Evolutionary conservation across 1,140 invertebrate genomes (phyloP).

Genomic region (Diorhabda elongata): DNA sequence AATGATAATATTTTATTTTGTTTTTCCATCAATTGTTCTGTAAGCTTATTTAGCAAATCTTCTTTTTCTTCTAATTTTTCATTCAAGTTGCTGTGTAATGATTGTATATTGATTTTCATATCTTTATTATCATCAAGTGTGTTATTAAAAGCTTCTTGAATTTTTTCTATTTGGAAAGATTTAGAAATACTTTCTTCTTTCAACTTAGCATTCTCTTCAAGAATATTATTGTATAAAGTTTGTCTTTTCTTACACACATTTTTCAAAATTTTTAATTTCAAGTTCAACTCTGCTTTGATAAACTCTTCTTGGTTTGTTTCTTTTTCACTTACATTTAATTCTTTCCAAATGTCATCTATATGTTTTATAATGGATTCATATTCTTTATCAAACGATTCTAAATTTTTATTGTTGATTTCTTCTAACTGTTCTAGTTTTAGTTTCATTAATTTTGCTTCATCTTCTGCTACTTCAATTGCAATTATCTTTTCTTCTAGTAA

Average conservation of each 20-base stretch:
- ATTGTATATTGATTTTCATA: neutral
- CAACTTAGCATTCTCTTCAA: neutral
- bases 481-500: slow-evolving; percentile 29
- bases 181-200: neutral
- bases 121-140: neutral
- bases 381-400: slow-evolving; percentile 25
- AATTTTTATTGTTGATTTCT: slow-evolving; percentile 28
- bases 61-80: slow-evolving; percentile 31
- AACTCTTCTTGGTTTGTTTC: neutral
- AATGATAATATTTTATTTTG: slow-evolving; percentile 18
- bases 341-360: slow-evolving; percentile 28
- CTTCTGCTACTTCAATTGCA: slow-evolving; percentile 43
- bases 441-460: slow-evolving; percentile 31
- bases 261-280: neutral
- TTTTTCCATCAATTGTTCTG: slow-evolving; percentile 17
- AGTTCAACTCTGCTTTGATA: neutral
- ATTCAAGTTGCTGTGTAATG: neutral
- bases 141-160: neutral
- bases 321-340: slow-evolving; percentile 6
- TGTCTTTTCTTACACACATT: neutral
- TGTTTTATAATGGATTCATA: slow-evolving; percentile 22
- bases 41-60: slow-evolving; percentile 25
- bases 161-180: neutral
- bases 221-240: neutral
- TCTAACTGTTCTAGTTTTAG: slow-evolving; percentile 33